Evolutionary conservation across 2,113 vertebrate genomes (phyloP).

Genomic region (Petrocephalus microphthalmus): DNA sequence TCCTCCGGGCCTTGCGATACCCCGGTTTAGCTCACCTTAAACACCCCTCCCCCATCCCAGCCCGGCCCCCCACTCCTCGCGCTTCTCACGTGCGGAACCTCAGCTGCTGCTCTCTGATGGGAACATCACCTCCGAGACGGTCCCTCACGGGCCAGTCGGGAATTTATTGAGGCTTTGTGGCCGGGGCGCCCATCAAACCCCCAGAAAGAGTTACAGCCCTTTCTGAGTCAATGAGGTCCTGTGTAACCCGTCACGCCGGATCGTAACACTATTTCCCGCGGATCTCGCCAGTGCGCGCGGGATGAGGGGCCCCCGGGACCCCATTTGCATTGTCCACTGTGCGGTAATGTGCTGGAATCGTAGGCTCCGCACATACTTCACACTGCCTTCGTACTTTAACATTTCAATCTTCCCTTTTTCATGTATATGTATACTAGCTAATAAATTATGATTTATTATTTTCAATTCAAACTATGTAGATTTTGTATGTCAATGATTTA

Average conservation of each 20-base stretch:
- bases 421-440: not conserved
- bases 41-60: not conserved
- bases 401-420: not conserved
- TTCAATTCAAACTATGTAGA: not conserved
- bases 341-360: not conserved
- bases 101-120: too few species aligned
- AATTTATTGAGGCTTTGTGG: constrained; percentile 1
- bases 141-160: not conserved
- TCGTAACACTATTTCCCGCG: not conserved
- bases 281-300: not conserved
- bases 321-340: not conserved
- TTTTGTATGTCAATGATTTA: not conserved
- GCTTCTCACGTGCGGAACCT: not conserved
- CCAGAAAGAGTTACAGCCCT: not conserved
- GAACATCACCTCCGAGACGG: not conserved
- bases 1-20: not conserved
- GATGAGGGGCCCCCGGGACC: not conserved
- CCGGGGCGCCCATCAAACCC: not conserved
- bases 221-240: not conserved
- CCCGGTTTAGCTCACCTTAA: not conserved
- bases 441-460: constrained; percentile 6
- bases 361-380: not conserved
- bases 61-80: not conserved
- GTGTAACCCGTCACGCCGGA: not conserved
- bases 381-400: not conserved